Base-by-base conservation (phyloP, 2,797 vertebrate genomes). In the Danio kyathit region DNA sequence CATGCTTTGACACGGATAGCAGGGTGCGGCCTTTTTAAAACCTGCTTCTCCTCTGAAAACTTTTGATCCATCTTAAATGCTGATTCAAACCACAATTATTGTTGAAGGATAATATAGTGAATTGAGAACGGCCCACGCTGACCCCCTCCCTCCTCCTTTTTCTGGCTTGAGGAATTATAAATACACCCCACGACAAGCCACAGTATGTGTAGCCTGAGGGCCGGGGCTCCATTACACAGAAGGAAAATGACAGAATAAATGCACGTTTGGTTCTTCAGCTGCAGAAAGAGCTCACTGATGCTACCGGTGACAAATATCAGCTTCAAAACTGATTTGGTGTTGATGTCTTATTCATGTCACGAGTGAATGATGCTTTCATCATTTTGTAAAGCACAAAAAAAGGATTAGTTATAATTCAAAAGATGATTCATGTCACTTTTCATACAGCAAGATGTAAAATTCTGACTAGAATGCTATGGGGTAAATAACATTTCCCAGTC, bases 181-280 rank as follows among this genome's bases (percentile, higher is more conserved):
- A 29, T 54, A 82, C 49, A 72, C 49, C 21, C 48, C 16, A 81
- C 3, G 0, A 76, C 43, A 82, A 70, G 63, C 59, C 44, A 74
- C 60, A 83, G 81, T 74, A 83, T 83, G 54, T 60, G 64, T 83
- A 83, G 81, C 81, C 81, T 48, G 54, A 83, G 81, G 76, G 75
- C 51, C 6, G 9, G 48, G 46, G 41, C 59, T 82, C 66, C 56
- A 64, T 82, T 82, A 71, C 80, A 82, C 41, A 49, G 51, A 57
- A 56, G 1, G 1, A 48, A 63, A 46, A 56, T 66, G 41, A 80
- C 69, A 48, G 59, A 40, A 46, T 70, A 70, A 70, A 76, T 61
- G 59, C 43, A 48, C 19, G 44, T 44, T 69, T 43, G 44, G 38
- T 43, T 41, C 38, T 74, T 81, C n/a, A 52, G 4, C 16, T 48